A percentile compares a stretch with the other conserved stretches of the same genome.
These are phyloP conservation scores for Gorsachius goisagi DNA, from an alignment of 2,113 vertebrate genomes.

Conservation along the genomic window DNA sequence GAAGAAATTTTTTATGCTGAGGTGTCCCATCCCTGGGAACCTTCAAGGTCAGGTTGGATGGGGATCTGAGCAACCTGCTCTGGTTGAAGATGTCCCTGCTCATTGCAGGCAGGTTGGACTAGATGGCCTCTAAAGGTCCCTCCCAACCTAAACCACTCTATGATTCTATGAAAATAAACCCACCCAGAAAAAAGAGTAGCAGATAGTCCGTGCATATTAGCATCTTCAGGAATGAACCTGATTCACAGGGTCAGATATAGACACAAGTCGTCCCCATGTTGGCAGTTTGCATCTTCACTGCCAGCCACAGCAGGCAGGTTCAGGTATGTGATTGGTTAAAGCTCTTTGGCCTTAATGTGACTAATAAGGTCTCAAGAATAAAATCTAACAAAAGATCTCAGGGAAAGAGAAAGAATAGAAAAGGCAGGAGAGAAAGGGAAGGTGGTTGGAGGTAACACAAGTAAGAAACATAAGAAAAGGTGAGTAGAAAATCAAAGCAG, in stretches of 20 bases:
- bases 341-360: background rate
- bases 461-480: background rate
- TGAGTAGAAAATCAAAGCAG: background rate
- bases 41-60: background rate
- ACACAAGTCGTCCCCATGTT: rapidly evolving
- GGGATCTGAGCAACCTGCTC: background rate
- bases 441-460: rapidly evolving
- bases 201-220: background rate
- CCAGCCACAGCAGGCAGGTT: background rate
- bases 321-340: background rate
- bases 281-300: background rate
- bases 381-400: background rate
- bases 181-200: background rate
- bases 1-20: background rate
- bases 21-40: background rate
- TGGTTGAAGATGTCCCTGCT: background rate
- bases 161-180: background rate
- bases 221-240: background rate
- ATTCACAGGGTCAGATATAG: background rate
- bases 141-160: background rate
- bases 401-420: background rate
- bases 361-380: background rate
- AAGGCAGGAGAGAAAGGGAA: background rate
- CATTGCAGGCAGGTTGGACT: background rate
- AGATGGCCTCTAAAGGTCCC: background rate